Conservation (phyloP, 2,113 vertebrate species). For the Pangasianodon gigas region DNA sequence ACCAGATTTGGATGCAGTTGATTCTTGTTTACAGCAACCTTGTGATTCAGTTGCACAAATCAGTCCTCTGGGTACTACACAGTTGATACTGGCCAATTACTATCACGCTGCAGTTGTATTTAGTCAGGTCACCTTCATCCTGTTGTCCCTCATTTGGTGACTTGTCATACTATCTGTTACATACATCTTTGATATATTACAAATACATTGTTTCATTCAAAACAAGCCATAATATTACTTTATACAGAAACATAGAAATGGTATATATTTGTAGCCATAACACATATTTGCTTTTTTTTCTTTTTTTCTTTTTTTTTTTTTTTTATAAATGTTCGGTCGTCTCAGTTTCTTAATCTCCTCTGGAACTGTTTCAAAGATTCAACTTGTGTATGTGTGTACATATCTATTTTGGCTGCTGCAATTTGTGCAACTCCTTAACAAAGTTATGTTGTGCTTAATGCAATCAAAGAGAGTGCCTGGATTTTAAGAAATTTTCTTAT, state of each 20-base stretch:
- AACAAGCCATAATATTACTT: constrained; percentile 68
- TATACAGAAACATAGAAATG: constrained; percentile 53
- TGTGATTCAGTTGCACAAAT: constrained; percentile 76
- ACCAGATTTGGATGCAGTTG: constrained; percentile 62
- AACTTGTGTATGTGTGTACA: constrained; percentile 68
- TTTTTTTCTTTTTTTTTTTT: constrained; percentile 32
- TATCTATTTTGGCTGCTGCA: constrained; percentile 80
- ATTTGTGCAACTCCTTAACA: constrained; percentile 81
- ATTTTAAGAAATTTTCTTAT: constrained; percentile 73
- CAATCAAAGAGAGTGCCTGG: constrained; percentile 85
- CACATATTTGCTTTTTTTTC: neutral
- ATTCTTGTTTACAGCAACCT: constrained; percentile 80
- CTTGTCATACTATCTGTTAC: constrained; percentile 42
- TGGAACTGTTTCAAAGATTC: constrained; percentile 71
- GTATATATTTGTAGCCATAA: constrained; percentile 53
- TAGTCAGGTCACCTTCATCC: constrained; percentile 58
- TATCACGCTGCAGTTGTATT: constrained; percentile 70
- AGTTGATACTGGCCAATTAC: constrained; percentile 64
- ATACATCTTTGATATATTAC: constrained; percentile 16
- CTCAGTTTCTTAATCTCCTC: constrained; percentile 54
- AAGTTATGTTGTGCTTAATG: constrained; percentile 81
- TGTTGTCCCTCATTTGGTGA: constrained; percentile 58
- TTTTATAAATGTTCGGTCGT: constrained; percentile 10
- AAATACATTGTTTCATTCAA: constrained; percentile 62
- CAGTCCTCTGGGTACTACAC: constrained; percentile 69